These are phyloP conservation scores for Apodemia duryi DNA, from an alignment of 2,888 invertebrate species.

Conservation along the genomic window DNA sequence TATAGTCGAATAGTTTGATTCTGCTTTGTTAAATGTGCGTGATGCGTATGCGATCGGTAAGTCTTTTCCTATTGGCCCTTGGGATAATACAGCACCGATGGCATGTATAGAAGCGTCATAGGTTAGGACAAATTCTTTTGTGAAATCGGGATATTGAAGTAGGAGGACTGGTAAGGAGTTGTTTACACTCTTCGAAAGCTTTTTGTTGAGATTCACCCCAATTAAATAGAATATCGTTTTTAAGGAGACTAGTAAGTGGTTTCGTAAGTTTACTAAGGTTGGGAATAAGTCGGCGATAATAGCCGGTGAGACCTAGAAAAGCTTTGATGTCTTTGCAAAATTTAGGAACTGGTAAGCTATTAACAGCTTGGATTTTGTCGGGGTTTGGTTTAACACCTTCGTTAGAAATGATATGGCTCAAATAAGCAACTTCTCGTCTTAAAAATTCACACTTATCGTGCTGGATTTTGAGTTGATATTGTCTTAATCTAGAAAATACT, in stretches of 20 bases:
- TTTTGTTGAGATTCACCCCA: conserved; percentile 32
- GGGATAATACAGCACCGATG: conserved; percentile 23
- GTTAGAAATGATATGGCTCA: conserved; percentile 45
- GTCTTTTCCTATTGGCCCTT: conserved; percentile 24
- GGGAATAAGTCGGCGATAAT: conserved; percentile 40
- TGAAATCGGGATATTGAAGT: conserved; percentile 35
- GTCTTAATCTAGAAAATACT: conserved; percentile 36
- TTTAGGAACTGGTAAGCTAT: conserved; percentile 39
- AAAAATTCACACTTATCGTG: conserved; percentile 44
- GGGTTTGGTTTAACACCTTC: conserved; percentile 47
- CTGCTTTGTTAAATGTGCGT: conserved; percentile 35
- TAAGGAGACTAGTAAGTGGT: conserved; percentile 36
- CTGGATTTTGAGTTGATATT: conserved; percentile 36
- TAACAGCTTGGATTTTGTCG: conserved; percentile 34
- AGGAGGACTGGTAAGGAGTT: conserved; percentile 31
- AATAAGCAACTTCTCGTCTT: conserved; percentile 45
- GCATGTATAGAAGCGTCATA: conserved; percentile 35
- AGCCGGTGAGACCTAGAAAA: conserved; percentile 39
- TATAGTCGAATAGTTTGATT: conserved; percentile 33
- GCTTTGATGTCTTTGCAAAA: conserved; percentile 39
- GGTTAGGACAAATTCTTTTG: conserved; percentile 36
- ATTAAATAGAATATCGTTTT: conserved; percentile 34
- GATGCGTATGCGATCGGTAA: conserved; percentile 26
- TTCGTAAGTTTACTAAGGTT: conserved; percentile 36
- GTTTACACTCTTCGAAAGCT: conserved; percentile 34